A percentile compares a stretch with the other conserved stretches of the same genome.
phyloP scores from a whole-genome alignment of 2,113 vertebrate species.

The Phalacrocorax carbo region DNA sequence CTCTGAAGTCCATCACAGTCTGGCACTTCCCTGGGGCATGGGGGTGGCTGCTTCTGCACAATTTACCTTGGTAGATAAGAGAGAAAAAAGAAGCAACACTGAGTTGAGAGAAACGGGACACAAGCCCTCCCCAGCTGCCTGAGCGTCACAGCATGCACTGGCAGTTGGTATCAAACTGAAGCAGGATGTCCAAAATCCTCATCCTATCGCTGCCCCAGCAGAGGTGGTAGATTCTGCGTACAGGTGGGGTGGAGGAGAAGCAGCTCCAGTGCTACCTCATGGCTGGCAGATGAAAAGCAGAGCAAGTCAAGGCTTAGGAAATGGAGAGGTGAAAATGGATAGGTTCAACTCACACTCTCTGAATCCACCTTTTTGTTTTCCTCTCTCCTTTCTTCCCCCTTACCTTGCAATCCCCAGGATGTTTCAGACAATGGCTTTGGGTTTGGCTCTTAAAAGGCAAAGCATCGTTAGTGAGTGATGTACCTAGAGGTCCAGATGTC shows the following conservation, averaged over 20 bases:
- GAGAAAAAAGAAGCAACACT: not conserved
- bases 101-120: rapidly evolving
- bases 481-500: rapidly evolving
- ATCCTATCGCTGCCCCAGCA: rapidly evolving
- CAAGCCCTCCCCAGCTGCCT: not conserved
- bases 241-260: rapidly evolving
- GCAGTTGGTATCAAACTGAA: rapidly evolving
- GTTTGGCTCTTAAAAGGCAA: not conserved
- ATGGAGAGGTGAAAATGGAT: rapidly evolving
- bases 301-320: not conserved
- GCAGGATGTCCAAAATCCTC: not conserved
- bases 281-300: not conserved
- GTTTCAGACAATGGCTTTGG: not conserved
- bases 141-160: rapidly evolving
- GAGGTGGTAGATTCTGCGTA: not conserved
- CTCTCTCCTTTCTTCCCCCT: too few relatives aligned
- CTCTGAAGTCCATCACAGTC: not conserved
- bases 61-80: not conserved
- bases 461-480: rapidly evolving
- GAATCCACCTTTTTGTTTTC: not conserved
- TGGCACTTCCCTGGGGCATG: not conserved
- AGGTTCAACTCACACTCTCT: not conserved
- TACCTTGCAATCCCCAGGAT: rapidly evolving
- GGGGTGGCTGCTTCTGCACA: not conserved
- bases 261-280: too few relatives aligned